Evolutionary conservation across 2,888 invertebrate species (phyloP), one percentile per base, ranked within the genome.

Genomic region (Pelosia muscerda): DNA sequence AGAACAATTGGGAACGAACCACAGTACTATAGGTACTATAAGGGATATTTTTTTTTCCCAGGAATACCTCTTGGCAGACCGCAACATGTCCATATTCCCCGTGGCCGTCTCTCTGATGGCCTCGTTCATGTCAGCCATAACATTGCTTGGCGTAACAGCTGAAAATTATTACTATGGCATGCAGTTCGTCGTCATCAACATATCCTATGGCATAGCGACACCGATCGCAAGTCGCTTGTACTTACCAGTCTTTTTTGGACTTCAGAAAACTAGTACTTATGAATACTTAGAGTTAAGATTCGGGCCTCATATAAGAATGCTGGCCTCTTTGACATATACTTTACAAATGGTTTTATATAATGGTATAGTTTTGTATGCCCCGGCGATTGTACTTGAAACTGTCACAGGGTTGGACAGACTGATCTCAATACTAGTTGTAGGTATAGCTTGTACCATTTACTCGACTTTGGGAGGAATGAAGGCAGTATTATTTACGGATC

Each of bases 61-160:
- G 96, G 98, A 98, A 90, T 98, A 97, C 86, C 95, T 98, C 70
- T 89, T 98, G 66, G 98, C 98, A 0, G 96, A 98, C 85, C 96
- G 96, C 69, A 97, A 97, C 74, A 97, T 98, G 97, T 96, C 97
- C 9, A 95, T 97, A 79, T 87, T 95, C 10, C 98, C 98, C 0
- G 98, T 98, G 0, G 97, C 98, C 6, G 97, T 98, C 75, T 98
- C 98, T 2, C 90, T 98, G 69, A 98, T 98, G 97, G 98, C 98
- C n/a, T 98, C 98, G 55, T 98, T 98, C 88, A 98, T 98, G 97
- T 98, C 98, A 0, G 98, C 98, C 42, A 96, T 98, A 65, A 98
- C 98, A 0, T 89, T 98, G 55, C 94, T 99, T n/a, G 98, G 98
- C 22, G 97, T 98, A 2, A 97, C 98, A 42, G 96, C 97, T 63